These are phyloP conservation scores for Mormyrus lacerda DNA, from an alignment of 2,113 vertebrate genomes.

Conservation along the genomic window DNA sequence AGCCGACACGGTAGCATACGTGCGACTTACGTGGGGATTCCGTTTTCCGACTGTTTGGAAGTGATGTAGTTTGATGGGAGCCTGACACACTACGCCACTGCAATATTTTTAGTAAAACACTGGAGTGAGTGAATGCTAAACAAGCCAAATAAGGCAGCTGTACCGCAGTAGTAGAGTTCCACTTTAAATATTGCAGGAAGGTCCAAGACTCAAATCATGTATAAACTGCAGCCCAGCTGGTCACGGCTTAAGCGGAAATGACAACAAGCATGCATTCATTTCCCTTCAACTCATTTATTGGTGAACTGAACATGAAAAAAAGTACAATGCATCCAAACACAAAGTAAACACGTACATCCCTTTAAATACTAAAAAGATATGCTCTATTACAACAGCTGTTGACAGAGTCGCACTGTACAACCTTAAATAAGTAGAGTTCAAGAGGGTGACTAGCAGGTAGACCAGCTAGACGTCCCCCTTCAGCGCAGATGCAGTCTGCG, in stretches of 20 bases:
- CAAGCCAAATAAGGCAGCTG: neutral
- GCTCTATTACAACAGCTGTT: slow-evolving; percentile 85
- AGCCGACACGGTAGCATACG: neutral
- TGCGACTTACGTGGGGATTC: neutral
- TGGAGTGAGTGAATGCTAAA: neutral
- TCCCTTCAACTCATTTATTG: slow-evolving; percentile 99
- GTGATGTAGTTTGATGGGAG: neutral
- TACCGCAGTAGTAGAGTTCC: neutral
- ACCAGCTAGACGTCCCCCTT: neutral
- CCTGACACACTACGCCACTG: neutral
- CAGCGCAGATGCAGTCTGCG: neutral
- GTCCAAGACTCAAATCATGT: neutral
- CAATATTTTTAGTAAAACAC: neutral
- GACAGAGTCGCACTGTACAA: slow-evolving; percentile 95
- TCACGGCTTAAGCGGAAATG: neutral
- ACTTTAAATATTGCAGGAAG: slow-evolving; percentile 30
- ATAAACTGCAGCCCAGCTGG: neutral
- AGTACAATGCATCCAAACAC: slow-evolving; percentile 95
- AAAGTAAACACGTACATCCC: slow-evolving; percentile 98
- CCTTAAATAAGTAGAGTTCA: slow-evolving; percentile 92
- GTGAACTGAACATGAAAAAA: slow-evolving; percentile 99
- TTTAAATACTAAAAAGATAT: slow-evolving; percentile 89
- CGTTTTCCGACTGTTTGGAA: neutral
- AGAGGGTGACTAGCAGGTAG: slow-evolving; percentile 53
- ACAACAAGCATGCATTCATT: slow-evolving; percentile 30